Evolutionary conservation across 1,140 invertebrate species (phyloP).

Genomic region (Hylyphantes graminicola): DNA sequence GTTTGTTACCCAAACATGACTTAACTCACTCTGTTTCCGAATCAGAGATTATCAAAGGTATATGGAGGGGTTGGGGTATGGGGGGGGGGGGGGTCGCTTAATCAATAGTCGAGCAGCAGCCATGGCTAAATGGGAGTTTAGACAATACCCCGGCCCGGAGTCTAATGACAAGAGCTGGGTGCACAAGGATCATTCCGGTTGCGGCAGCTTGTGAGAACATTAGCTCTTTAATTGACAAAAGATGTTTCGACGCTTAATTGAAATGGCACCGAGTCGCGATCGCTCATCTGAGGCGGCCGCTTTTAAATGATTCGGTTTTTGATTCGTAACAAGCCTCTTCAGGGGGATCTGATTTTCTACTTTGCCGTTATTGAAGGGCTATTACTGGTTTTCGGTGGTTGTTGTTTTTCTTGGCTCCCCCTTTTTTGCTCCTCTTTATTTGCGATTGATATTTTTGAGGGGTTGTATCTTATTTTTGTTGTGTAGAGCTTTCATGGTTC

Average conservation of each 20-base stretch:
- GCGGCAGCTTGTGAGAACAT: constrained; percentile 58
- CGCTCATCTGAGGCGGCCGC: constrained; percentile 46
- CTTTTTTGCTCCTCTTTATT: constrained; percentile 18
- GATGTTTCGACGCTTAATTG: constrained; percentile 61
- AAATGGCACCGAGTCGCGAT: constrained; percentile 53
- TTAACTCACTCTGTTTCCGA: too few relatives aligned
- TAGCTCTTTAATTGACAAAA: constrained; percentile 61
- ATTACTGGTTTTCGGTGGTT: not conserved
- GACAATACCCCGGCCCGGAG: constrained; percentile 43
- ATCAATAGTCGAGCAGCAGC: constrained; percentile 41
- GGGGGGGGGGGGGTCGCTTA: constrained; percentile 25
- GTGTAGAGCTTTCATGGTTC: too few relatives aligned
- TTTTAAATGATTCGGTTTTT: constrained; percentile 6
- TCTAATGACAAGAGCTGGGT: constrained; percentile 56
- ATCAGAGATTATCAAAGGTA: too few relatives aligned
- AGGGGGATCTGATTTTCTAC: not conserved
- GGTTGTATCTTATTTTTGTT: too few relatives aligned
- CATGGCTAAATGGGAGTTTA: constrained; percentile 60
- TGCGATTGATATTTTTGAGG: not conserved
- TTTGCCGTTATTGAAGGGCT: not conserved
- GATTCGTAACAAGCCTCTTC: not conserved
- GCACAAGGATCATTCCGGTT: constrained; percentile 56
- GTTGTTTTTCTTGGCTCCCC: not conserved
- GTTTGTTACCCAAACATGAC: too few relatives aligned
- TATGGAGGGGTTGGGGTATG: not conserved